Base-by-base conservation (phyloP, 2,888 invertebrate genomes). In the Tipula unca region DNA sequence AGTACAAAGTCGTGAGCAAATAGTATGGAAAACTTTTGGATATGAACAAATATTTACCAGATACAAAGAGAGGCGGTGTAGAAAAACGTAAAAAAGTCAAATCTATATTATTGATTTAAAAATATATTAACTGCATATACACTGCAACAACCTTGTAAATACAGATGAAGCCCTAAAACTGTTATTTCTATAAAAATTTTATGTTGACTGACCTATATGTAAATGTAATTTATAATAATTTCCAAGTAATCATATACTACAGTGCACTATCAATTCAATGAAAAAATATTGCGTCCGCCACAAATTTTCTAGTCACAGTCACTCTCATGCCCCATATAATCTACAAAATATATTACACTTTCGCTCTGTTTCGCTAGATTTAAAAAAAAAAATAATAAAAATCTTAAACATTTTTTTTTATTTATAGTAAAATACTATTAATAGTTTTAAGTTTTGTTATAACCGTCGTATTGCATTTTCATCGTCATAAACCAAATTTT, bases 391-490 rank as follows among this genome's bases (percentile, higher is more conserved):
- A 13, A 17, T 17, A 48, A 17, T 0, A 17, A 20, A 69, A 25
- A 39, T 39, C 39, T 39, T 25, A 25, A n/a, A n/a, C n/a, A n/a
- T n/a, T n/a, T n/a, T n/a, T 48, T 10, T 20, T 69, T 69, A 69
- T 69, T 69, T 69, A 69, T 69, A 69, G 69, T 69, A 8, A 25
- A 69, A 69, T 69, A 25, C 69, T 69, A 69, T 69, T 10, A 69
- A 69, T 69, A 69, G 6, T 20, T 20, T 1, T 8, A 69, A 69
- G 1, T n/a, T n/a, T n/a, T 69, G 69, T 69, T 69, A 25, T 69
- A 69, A 69, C 69, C 69, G 69, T 69, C 69, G 69, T 69, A 25
- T 69, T 69, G 69, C 69, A 69, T 69, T 69, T 69, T 69, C 69
- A 10, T 69, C 5, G 20, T 8, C 69, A n/a, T 1, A 54, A n/a